Base-by-base conservation (phyloP, 1,140 invertebrate genomes). In the Protaetia brevitarsis region DNA sequence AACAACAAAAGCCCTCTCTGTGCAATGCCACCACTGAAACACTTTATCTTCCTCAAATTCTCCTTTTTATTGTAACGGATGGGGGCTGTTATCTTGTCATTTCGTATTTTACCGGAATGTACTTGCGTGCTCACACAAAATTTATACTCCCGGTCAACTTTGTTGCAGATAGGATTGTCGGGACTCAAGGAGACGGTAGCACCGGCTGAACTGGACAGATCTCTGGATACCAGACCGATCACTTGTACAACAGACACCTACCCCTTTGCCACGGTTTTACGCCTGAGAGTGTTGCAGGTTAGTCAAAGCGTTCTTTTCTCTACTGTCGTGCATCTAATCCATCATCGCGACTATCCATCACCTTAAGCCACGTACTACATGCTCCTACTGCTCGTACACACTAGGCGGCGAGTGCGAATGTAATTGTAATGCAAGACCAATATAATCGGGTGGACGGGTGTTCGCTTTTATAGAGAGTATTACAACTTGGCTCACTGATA, bases 251-350 rank as follows among this genome's bases (percentile, higher is more conserved):
- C 31, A 11, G 68, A 73, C 5, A 69, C 67, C 65, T 85, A 85
- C 68, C 84, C 84, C 1, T 79, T 84, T 45, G 84, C 83, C 11
- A 69, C 82, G 13, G 80, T 84, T 7, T 73, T 85, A 5, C 74
- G 83, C 58, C 76, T 85, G 30, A 74, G 84, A 51, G 84, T 85
- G 19, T 71, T 85, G 67, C 84, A 85, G 80, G 84, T 85, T 74
- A 61, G 60, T 31, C 41, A 16, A 19, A n/a, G n/a, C n/a, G n/a
- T n/a, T 21, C 41, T 8, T 51, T 51, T 51, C 26, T 51, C 5
- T 16, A 23, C n/a, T n/a, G n/a, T n/a, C n/a, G n/a, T n/a, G n/a
- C 27, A 59, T 28, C 26, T 28, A 7, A 59, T 59, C 5, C 30
- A 59, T 59, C 29, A 59, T 59, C 26, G n/a, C 26, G 16, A 29